Percentiles rank a stretch among this genome's conserved stretches.
Evolutionary conservation across 2,113 vertebrate species (phyloP).

Genomic region (Ardeotis arabs): DNA sequence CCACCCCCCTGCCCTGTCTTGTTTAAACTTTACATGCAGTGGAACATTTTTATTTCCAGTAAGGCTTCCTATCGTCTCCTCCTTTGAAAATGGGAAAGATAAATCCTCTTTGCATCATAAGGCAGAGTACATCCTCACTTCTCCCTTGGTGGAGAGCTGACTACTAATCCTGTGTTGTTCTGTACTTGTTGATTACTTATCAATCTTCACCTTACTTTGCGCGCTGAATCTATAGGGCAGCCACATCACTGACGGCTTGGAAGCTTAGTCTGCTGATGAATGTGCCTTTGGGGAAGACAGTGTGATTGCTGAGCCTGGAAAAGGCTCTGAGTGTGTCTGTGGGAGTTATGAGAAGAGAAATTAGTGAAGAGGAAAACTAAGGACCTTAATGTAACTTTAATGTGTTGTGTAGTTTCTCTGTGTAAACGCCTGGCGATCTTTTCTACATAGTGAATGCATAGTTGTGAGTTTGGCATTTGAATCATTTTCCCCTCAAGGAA

Average conservation of each 20-base stretch:
- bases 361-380: constrained; percentile 27
- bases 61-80: background rate
- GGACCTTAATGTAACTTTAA: constrained; percentile 68
- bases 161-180: background rate
- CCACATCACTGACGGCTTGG: background rate
- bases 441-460: background rate
- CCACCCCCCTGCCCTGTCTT: fast-evolving
- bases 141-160: background rate
- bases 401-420: constrained; percentile 43
- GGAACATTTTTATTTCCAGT: background rate
- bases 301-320: background rate
- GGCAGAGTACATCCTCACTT: background rate
- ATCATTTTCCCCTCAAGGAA: constrained; percentile 56
- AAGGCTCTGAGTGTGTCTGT: background rate
- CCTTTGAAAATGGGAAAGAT: background rate
- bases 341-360: constrained; percentile 11
- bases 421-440: constrained; percentile 29
- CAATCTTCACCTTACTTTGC: background rate
- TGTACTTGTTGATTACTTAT: background rate
- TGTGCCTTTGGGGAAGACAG: background rate
- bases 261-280: constrained; percentile 16
- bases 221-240: background rate
- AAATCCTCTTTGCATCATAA: background rate
- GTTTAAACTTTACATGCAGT: background rate
- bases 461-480: constrained; percentile 62